Evolutionary conservation across 2,888 invertebrate species (phyloP).

Genomic region (Hecatera dysodea): DNA sequence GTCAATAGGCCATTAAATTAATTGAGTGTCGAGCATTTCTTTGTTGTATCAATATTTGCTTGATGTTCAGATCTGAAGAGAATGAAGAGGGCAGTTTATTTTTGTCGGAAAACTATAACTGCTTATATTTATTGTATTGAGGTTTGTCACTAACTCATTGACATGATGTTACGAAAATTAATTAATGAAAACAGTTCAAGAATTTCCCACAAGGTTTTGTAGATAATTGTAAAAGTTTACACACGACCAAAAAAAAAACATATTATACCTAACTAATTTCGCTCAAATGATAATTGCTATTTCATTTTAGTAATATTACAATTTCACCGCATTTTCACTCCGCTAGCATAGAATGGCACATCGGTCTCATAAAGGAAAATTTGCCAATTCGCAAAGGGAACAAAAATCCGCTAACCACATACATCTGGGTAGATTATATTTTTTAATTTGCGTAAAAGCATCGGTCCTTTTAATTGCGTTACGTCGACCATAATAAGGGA

Average conservation of each 20-base stretch:
- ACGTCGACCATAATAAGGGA: constrained; percentile 62
- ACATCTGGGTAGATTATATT: constrained; percentile 49
- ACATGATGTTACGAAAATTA: neutral
- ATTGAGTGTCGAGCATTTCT: neutral
- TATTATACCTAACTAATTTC: neutral
- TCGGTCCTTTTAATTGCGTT: constrained; percentile 64
- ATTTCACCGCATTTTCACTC: neutral
- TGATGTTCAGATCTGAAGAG: neutral
- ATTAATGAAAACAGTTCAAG: neutral
- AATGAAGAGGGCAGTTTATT: neutral
- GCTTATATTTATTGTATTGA: neutral
- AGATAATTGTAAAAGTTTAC: neutral
- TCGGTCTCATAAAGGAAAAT: constrained; percentile 22
- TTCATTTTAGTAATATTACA: neutral
- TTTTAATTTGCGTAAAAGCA: constrained; percentile 71
- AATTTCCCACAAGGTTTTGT: neutral
- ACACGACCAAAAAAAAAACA: neutral
- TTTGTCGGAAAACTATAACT: too few species aligned
- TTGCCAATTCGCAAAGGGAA: constrained; percentile 17
- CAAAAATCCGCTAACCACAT: constrained; percentile 44
- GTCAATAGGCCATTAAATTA: constrained; percentile 1
- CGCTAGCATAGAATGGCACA: constrained; percentile 16
- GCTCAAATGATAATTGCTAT: neutral
- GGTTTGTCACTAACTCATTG: neutral
- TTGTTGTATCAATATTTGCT: neutral